These are phyloP conservation scores for Myopa tessellatipennis DNA, from an alignment of 2,888 invertebrate genomes.

Conservation along the genomic window DNA sequence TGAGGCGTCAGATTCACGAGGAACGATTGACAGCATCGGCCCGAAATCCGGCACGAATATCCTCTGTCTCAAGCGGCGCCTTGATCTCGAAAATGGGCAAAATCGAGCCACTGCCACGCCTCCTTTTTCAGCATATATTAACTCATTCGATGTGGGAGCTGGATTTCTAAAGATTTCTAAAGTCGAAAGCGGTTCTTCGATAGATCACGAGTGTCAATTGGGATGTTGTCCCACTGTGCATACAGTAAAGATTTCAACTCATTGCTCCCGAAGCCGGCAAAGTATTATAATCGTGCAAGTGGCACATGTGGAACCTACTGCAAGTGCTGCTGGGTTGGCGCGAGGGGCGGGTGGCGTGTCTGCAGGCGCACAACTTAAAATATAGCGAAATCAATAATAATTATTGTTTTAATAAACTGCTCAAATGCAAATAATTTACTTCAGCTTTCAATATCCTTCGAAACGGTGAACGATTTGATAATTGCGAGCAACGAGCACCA, in stretches of 20 bases:
- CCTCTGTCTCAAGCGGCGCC: too few relatives aligned
- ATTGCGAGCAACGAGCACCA: slow-evolving; percentile 22
- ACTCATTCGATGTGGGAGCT: too few relatives aligned
- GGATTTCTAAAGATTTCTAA: too few relatives aligned
- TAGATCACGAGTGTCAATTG: background rate
- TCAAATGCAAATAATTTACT: slow-evolving; percentile 40
- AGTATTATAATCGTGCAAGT: background rate
- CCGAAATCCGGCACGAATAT: background rate
- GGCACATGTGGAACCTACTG: slow-evolving; percentile 15
- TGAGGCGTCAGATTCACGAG: too few relatives aligned
- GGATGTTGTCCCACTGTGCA: background rate
- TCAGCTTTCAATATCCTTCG: slow-evolving; percentile 41
- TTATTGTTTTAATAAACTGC: slow-evolving; percentile 41
- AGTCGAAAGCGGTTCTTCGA: background rate
- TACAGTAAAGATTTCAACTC: slow-evolving; percentile 2
- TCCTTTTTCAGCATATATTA: too few relatives aligned
- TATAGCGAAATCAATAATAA: slow-evolving; percentile 41
- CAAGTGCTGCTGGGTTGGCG: background rate
- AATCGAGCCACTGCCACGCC: too few relatives aligned
- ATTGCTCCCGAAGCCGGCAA: background rate
- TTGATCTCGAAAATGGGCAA: too few relatives aligned
- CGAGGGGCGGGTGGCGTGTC: background rate
- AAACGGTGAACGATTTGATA: slow-evolving; percentile 35
- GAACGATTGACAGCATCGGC: too few relatives aligned
- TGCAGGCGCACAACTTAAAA: slow-evolving; percentile 29